A percentile compares a stretch with the other conserved stretches of the same genome.
These are phyloP conservation scores for Ectemnius lituratus DNA, from an alignment of 2,888 invertebrate genomes.

Conservation along the genomic window DNA sequence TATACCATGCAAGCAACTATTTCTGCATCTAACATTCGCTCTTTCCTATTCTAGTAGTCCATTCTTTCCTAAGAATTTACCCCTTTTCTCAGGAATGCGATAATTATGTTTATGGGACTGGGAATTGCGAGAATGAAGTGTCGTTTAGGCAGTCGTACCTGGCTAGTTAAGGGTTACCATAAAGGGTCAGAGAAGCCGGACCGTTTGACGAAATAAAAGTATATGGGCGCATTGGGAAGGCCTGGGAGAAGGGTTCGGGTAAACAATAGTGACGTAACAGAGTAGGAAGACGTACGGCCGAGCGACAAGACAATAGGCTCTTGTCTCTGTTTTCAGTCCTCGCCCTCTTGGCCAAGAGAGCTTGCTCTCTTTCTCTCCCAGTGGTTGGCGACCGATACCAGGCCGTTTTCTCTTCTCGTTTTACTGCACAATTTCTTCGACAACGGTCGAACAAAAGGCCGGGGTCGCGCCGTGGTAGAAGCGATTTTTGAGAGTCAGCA, in stretches of 20 bases:
- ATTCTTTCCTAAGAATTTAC: too few species aligned
- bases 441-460: constrained; percentile 54
- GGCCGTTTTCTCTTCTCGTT: constrained; percentile 54
- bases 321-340: constrained; percentile 55
- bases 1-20: not conserved
- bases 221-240: constrained; percentile 38
- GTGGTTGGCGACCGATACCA: constrained; percentile 18
- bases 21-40: too few species aligned
- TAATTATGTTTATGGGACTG: too few species aligned
- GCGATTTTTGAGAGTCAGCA: constrained; percentile 50
- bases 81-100: too few species aligned
- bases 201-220: constrained; percentile 58
- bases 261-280: constrained; percentile 71
- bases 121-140: too few species aligned
- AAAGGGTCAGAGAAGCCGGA: constrained; percentile 36
- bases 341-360: constrained; percentile 18
- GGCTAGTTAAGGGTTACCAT: not conserved
- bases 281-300: constrained; percentile 65
- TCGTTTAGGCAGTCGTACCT: too few species aligned
- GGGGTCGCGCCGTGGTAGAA: constrained; percentile 32
- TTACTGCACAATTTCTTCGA: constrained; percentile 55
- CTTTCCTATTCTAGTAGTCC: too few species aligned
- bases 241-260: constrained; percentile 47
- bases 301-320: constrained; percentile 68
- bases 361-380: constrained; percentile 31